A percentile compares a stretch with the other conserved stretches of the same genome.
Evolutionary conservation across 2,113 vertebrate genomes (phyloP).

Genomic region (Leptosomus discolor): DNA sequence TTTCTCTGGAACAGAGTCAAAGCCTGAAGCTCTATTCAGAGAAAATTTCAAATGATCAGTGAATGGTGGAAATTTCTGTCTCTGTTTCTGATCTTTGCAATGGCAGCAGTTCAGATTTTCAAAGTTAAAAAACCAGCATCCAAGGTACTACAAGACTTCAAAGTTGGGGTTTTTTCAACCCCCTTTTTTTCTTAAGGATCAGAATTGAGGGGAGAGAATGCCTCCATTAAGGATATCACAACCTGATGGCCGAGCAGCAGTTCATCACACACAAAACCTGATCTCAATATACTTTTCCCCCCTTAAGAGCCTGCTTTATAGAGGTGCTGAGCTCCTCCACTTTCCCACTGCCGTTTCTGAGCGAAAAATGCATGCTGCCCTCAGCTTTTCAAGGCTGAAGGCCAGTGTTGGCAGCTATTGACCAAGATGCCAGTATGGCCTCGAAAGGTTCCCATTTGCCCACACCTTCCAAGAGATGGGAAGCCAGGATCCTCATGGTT

Average conservation of each 20-base stretch:
- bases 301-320: not conserved
- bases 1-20: constrained; percentile 13
- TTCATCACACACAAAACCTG: not conserved
- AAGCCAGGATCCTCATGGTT: not conserved
- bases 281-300: not conserved
- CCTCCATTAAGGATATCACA: not conserved
- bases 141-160: not conserved
- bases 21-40: constrained; percentile 15
- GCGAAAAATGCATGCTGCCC: not conserved
- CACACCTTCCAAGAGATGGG: not conserved
- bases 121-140: not conserved
- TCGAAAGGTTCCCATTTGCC: not conserved
- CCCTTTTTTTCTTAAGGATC: not conserved
- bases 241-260: not conserved
- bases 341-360: not conserved
- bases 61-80: constrained; percentile 24
- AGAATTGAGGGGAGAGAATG: not conserved
- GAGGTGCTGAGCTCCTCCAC: not conserved
- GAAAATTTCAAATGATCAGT: not conserved
- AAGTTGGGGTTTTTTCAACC: not conserved
- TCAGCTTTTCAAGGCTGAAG: not conserved
- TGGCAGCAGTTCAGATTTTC: constrained; percentile 13
- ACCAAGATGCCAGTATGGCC: not conserved
- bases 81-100: not conserved
- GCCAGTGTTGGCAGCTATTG: not conserved